A percentile compares a stretch with the other conserved stretches of the same genome.
phyloP scores from a whole-genome alignment of 2,888 invertebrate species.

The Atethmia centrago region DNA sequence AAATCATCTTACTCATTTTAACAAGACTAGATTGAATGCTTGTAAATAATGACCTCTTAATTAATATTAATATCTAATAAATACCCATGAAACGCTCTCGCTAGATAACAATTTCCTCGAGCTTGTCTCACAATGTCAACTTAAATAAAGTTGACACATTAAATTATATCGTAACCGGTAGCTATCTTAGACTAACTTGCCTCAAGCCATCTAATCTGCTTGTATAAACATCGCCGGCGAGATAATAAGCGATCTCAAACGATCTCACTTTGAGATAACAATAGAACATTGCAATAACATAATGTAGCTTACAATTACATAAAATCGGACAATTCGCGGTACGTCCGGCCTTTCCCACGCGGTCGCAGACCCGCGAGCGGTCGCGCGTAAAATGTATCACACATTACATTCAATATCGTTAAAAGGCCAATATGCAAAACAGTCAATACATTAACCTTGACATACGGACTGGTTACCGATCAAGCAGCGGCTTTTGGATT shows the following conservation, averaged over 20 bases:
- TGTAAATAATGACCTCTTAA: conserved; percentile 6
- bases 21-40: background rate
- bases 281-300: conserved; percentile 58
- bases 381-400: conserved; percentile 71
- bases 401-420: conserved; percentile 76
- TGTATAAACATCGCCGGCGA: conserved; percentile 50
- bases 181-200: conserved; percentile 60
- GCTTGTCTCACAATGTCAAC: conserved; percentile 49
- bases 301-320: conserved; percentile 68
- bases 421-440: conserved; percentile 85
- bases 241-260: conserved; percentile 58
- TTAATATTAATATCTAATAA: conserved; percentile 17
- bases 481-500: conserved; percentile 59
- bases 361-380: conserved; percentile 77
- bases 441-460: conserved; percentile 82
- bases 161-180: conserved; percentile 46
- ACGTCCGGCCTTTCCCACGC: conserved; percentile 84
- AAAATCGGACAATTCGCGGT: conserved; percentile 66
- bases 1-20: background rate
- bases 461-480: conserved; percentile 74
- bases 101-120: conserved; percentile 51
- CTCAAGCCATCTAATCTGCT: conserved; percentile 59
- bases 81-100: conserved; percentile 11
- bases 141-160: conserved; percentile 54
- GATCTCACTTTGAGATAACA: conserved; percentile 61